Percentiles rank a stretch among this genome's conserved stretches.
These are phyloP conservation scores for Patella ulyssiponensis DNA, from an alignment of 2,888 invertebrate species.

Conservation along the genomic window DNA sequence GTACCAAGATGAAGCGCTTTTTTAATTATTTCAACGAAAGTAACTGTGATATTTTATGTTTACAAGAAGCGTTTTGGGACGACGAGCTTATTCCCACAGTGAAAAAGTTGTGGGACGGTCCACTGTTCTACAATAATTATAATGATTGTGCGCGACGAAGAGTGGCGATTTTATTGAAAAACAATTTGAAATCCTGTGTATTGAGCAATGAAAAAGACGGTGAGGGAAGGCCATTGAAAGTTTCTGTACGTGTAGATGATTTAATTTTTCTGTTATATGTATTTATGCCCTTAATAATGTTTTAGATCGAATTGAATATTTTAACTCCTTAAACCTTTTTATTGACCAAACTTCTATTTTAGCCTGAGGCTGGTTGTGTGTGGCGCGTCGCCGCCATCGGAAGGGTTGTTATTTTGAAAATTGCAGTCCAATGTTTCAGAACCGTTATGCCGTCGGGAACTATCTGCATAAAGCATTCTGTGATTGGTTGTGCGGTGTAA, in stretches of 20 bases:
- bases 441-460: too few relatives aligned
- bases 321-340: too few relatives aligned
- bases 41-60: neutral
- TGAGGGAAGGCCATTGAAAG: neutral
- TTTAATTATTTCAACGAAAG: neutral
- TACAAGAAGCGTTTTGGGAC: neutral
- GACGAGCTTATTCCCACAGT: neutral
- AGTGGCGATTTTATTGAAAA: neutral
- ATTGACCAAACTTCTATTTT: too few relatives aligned
- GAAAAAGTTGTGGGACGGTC: neutral
- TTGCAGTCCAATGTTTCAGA: too few relatives aligned
- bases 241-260: neutral
- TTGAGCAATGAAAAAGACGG: neutral
- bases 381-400: too few relatives aligned
- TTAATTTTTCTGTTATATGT: neutral
- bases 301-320: too few relatives aligned
- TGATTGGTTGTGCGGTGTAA: too few relatives aligned
- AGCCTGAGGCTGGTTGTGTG: too few relatives aligned
- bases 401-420: too few relatives aligned
- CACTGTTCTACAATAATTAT: neutral
- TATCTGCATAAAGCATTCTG: too few relatives aligned
- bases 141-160: neutral
- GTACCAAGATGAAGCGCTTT: too few relatives aligned
- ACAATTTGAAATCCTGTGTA: neutral
- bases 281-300: neutral